Base-by-base conservation (phyloP, 2,888 invertebrate species). In the Oscheius sp. region DNA sequence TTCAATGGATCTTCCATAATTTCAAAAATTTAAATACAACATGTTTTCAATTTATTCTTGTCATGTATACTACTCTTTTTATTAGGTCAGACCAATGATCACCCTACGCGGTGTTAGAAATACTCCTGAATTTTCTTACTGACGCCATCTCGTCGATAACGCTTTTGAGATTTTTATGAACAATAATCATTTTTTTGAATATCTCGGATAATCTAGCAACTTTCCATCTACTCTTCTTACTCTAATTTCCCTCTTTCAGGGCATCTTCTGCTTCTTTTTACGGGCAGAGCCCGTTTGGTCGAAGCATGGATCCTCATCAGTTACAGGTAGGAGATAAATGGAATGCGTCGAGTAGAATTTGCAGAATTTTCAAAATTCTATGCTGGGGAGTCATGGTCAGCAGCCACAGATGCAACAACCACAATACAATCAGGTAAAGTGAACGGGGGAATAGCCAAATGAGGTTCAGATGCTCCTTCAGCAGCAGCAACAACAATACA, bases 231-330 rank as follows among this genome's bases (percentile, higher is more conserved):
- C n/a, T n/a, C n/a, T n/a, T n/a, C n/a, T n/a, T n/a, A n/a, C n/a
- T n/a, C n/a, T n/a, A n/a, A n/a, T n/a, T n/a, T n/a, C n/a, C n/a
- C n/a, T n/a, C n/a, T n/a, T n/a, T n/a, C n/a, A n/a, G n/a, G 5
- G 3, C 20, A 47, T 12, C 22, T 47, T 47, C 24, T 4, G 6
- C 20, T 22, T 47, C 24, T 12, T 47, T 1, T 26, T 12, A 8
- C 59, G 59, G 59, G 59, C 59, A 28, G 59, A 41, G 41, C 59
- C 59, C 59, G 59, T n/a, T 26, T 28, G 41, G 49, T 49, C 6
- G 17, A 24, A 51, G n/a, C 41, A 70, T 70, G 70, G 70, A 70
- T 62, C 70, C 70, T 20, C 66, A 70, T 49, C 66, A 70, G 26
- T 26, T 70, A 30, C 70, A 57, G 65, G 70, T 62, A 14, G 26